Evolutionary conservation across 2,113 vertebrate species (phyloP), one percentile per base, ranked within the genome.

Genomic region (Prolemur simus): DNA sequence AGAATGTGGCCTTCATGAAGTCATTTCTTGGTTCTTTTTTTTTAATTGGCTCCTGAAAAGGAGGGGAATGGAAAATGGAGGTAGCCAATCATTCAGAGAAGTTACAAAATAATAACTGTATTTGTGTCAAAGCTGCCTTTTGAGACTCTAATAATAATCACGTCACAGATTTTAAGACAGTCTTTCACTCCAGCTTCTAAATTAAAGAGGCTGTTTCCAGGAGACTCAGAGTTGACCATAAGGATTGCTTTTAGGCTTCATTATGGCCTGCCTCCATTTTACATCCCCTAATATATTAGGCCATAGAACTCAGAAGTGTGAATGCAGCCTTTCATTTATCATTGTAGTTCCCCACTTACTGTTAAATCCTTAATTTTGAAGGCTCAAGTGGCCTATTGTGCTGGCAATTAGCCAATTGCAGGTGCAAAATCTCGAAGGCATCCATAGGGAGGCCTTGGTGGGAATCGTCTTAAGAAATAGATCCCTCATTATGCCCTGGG

Each of bases 381-480:
- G 78, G 56, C 93, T 97, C 94, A 94, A 97, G 95, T 95, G 94
- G 85, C 54, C 91, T 89, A 83, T 97, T 98, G 82, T 97, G 93
- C 76, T 97, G 96, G 92, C 95, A 96, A 96, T 96, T 95, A 95
- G 93, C 94, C 98, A 98, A 97, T 54, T 96, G 97, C 96, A 97
- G 98, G 94, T 98, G 94, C 94, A 97, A 95, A 96, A 80, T 96
- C 95, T 97, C 71, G 73, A 96, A 69, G 95, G 76, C 96, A 95
- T 96, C 54, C 66, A 95, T 68, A 85, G 69, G 91, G 98, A 98
- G 96, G 95, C 78, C 56, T 94, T 97, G 96, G 97, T 97, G 89
- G 0, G 12, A 96, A 97, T 94, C 82, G 32, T 97, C 97, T 97
- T 95, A 98, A 93, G 97, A 98, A 96, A 98, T 97, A 63, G 58